Evolutionary conservation across 2,888 invertebrate species (phyloP).

Genomic region (Malacosoma neustria): DNA sequence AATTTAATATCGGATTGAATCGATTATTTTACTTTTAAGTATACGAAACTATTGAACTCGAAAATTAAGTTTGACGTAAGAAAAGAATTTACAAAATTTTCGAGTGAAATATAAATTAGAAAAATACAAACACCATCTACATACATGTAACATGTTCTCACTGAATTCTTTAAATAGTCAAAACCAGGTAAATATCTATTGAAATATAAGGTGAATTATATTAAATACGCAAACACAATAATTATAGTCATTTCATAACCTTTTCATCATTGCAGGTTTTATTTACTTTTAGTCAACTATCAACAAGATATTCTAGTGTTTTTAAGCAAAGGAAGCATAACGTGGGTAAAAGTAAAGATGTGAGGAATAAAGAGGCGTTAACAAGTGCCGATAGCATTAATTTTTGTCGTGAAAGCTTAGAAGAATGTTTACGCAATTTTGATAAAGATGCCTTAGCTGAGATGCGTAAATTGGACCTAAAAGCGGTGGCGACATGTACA

Average conservation of each 20-base stretch:
- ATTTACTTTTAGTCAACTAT: constrained; percentile 67
- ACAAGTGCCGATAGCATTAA: constrained; percentile 36
- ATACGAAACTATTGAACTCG: constrained; percentile 3
- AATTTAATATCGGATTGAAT: too few species aligned
- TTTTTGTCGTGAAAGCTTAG: constrained; percentile 53
- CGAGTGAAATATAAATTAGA: constrained; percentile 64
- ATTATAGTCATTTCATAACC: constrained; percentile 29
- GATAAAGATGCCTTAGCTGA: constrained; percentile 58
- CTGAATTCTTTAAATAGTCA: constrained; percentile 70
- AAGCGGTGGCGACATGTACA: constrained; percentile 30
- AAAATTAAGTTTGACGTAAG: constrained; percentile 62
- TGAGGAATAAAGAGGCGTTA: constrained; percentile 41
- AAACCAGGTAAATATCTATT: constrained; percentile 52
- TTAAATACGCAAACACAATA: constrained; percentile 4
- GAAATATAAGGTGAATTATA: constrained; percentile 1
- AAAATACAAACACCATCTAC: constrained; percentile 49
- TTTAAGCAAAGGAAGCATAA: constrained; percentile 59
- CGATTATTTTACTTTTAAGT: too few species aligned
- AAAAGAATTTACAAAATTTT: constrained; percentile 72
- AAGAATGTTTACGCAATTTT: constrained; percentile 52
- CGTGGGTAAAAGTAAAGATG: constrained; percentile 42
- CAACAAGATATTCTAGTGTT: constrained; percentile 55
- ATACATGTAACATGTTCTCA: constrained; percentile 75
- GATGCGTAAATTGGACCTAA: constrained; percentile 45
- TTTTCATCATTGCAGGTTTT: constrained; percentile 64